Evolutionary conservation across 2,888 invertebrate genomes (phyloP), one percentile per base, ranked within the genome.

Genomic region (Mycogona germanica): DNA sequence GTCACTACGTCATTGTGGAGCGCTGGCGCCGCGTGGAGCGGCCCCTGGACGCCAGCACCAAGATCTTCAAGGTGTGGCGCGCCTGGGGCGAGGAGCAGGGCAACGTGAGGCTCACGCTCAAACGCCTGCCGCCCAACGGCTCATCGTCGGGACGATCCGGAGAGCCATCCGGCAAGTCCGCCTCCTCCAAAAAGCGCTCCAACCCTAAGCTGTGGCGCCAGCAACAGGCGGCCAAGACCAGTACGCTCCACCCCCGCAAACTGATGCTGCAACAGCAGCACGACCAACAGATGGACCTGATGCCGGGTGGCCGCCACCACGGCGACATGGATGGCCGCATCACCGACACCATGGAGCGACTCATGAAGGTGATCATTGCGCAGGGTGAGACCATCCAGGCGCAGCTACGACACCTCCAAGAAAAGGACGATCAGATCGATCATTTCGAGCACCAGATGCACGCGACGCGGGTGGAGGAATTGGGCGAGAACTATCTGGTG

Each of bases 21-120:
- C 70, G 82, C 65, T 81, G 84, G 84, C 74, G 85, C 65, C 81
- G 83, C 62, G 81, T 87, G 67, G 86, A 83, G 70, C 77, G 79
- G 62, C 81, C 78, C 49, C 71, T 83, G 60, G 81, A 79, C 54
- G 79, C 81, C 29, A 77, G 80, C 62, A 81, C 82, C 47, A 78
- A 79, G 55, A 82, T 87, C 58, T 72, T 86, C 55, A 83, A 84
- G 64, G 81, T 87, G 49, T 78, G 86, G 75, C 81, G 81, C 57
- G 82, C 85, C 26, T 87, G 87, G 87, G 86, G 84, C 54, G 76
- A 77, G 62, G 79, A 80, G 56, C 75, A 78, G 69, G 72, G 75
- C 64, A 80, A 81, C 68, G 81, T 70, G 1, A 63, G 64, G 46
- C 62, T 70, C 51, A 59, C 62, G n/a, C 62, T 70, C 58, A 62